Conservation (phyloP, 2,797 vertebrate genomes). For the Anguilla obscura region DNA sequence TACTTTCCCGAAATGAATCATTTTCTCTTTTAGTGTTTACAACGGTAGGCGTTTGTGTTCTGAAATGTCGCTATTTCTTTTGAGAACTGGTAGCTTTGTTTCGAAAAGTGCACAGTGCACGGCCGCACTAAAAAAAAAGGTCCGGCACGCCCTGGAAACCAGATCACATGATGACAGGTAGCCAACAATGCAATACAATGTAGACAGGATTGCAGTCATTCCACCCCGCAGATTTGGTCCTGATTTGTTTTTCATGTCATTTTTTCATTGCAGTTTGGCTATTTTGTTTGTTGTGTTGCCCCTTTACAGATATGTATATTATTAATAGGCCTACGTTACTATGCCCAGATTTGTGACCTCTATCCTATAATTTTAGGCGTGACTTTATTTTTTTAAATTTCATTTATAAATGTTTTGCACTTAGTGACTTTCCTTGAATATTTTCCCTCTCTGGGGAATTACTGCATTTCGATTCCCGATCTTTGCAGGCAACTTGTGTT, state of each 20-base stretch:
- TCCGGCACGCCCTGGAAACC: slow-evolving; percentile 33
- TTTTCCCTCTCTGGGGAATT: too few species aligned
- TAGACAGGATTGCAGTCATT: slow-evolving; percentile 47
- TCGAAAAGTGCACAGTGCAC: neutral
- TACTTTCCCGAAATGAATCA: slow-evolving; percentile 43
- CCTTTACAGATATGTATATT: neutral
- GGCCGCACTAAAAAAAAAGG: neutral
- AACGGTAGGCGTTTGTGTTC: neutral
- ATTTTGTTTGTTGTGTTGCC: neutral
- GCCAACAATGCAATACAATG: slow-evolving; percentile 46
- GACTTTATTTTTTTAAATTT: too few species aligned
- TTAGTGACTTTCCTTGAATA: too few species aligned
- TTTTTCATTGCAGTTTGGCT: slow-evolving; percentile 19
- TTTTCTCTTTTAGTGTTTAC: neutral
- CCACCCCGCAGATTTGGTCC: slow-evolving; percentile 40
- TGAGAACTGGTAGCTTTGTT: neutral
- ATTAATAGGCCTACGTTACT: too few species aligned
- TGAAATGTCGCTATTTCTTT: neutral
- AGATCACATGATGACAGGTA: slow-evolving; percentile 46
- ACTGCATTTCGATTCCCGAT: too few species aligned
- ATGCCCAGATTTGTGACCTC: too few species aligned
- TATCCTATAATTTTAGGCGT: too few species aligned
- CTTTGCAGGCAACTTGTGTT: too few species aligned
- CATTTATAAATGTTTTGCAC: too few species aligned
- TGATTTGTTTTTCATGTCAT: slow-evolving; percentile 56